Evolutionary conservation across 1,140 invertebrate genomes (phyloP).

Genomic region (Neodiprion pinetum): DNA sequence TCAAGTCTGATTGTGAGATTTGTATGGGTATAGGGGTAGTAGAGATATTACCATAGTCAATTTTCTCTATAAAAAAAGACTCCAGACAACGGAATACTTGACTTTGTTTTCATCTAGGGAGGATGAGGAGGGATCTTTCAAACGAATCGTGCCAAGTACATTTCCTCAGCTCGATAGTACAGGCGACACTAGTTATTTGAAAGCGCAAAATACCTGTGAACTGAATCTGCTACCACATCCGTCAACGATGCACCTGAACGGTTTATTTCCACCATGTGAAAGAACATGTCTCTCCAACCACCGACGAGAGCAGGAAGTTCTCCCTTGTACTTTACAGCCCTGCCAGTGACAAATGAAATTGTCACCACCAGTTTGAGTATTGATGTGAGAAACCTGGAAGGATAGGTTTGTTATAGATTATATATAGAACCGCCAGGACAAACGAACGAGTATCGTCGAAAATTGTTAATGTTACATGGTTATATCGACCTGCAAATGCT

Average conservation of each 20-base stretch:
- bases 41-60: too few relatives aligned
- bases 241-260: slow-evolving; percentile 94
- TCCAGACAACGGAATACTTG: too few relatives aligned
- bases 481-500: slow-evolving; percentile 82
- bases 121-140: too few relatives aligned
- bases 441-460: not conserved
- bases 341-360: slow-evolving; percentile 91
- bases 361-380: slow-evolving; percentile 79
- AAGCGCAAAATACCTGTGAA: slow-evolving; percentile 74
- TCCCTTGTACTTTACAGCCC: slow-evolving; percentile 93
- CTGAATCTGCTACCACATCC: slow-evolving; percentile 90
- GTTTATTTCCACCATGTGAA: slow-evolving; percentile 91
- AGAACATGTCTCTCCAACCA: slow-evolving; percentile 95
- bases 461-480: not conserved
- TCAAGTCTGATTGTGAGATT: too few relatives aligned
- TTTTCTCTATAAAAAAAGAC: too few relatives aligned
- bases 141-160: too few relatives aligned
- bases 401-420: slow-evolving; percentile 23
- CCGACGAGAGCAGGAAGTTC: slow-evolving; percentile 86
- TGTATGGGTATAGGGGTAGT: too few relatives aligned
- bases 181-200: too few relatives aligned
- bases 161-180: too few relatives aligned
- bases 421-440: not conserved
- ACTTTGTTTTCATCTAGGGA: too few relatives aligned
- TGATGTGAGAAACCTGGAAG: slow-evolving; percentile 80